phyloP scores from a whole-genome alignment of 1,140 invertebrate species.

The Trichomalopsis sarcophagae region DNA sequence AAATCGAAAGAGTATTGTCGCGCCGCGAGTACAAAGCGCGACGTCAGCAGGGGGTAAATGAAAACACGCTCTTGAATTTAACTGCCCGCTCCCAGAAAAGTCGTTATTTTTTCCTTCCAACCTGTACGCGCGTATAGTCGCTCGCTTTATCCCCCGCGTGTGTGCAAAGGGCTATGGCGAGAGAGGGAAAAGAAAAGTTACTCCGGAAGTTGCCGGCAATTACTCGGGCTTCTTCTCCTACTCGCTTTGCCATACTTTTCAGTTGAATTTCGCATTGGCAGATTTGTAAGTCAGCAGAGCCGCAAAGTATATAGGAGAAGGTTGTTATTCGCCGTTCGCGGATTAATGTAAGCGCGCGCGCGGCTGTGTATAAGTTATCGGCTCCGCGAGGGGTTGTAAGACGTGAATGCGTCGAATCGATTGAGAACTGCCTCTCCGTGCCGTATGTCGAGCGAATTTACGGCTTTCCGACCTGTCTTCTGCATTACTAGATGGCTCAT shows the following conservation, averaged over 20 bases:
- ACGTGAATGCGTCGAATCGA: too few relatives aligned
- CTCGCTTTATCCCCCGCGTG: background rate
- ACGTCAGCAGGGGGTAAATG: background rate
- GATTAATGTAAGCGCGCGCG: background rate
- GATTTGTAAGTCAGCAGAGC: too few relatives aligned
- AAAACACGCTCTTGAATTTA: conserved; percentile 32
- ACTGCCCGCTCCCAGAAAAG: background rate
- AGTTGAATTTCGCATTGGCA: background rate
- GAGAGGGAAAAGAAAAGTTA: background rate
- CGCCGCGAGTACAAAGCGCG: background rate
- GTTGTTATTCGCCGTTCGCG: background rate
- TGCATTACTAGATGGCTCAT: too few relatives aligned
- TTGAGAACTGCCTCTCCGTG: too few relatives aligned
- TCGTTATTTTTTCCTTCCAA: conserved; percentile 15
- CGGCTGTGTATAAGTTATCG: background rate
- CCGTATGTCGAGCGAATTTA: too few relatives aligned
- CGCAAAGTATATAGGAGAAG: background rate
- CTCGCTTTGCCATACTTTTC: background rate
- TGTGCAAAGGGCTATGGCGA: background rate
- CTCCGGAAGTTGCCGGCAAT: background rate
- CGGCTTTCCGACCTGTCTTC: too few relatives aligned
- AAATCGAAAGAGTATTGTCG: background rate
- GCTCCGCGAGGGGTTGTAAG: background rate
- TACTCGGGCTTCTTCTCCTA: background rate
- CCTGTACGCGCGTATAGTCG: background rate